Percentiles rank a stretch among this genome's conserved stretches.
These are phyloP conservation scores for Phataginus tetradactyla DNA, from an alignment of 2,797 vertebrate species.

Conservation along the genomic window DNA sequence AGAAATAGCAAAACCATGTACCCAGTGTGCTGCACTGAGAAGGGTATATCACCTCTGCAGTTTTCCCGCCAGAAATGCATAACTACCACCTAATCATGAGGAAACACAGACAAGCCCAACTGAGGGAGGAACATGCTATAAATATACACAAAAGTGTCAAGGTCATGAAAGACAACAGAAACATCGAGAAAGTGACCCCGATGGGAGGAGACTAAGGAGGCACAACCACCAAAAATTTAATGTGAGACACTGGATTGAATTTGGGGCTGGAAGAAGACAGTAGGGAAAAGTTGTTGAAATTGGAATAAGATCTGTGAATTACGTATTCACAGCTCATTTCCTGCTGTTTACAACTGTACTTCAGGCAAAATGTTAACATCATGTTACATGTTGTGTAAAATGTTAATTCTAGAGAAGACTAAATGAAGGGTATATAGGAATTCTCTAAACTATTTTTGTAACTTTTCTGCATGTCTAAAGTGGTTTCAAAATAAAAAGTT, in stretches of 20 bases:
- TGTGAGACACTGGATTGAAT: neutral
- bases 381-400: neutral
- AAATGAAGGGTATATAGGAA: neutral
- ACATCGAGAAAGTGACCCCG: neutral
- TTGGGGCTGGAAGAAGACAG: neutral
- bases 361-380: no score
- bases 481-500: constrained; percentile 37
- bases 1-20: neutral
- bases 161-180: neutral
- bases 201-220: neutral
- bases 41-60: neutral
- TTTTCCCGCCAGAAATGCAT: neutral
- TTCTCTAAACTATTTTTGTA: neutral
- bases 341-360: neutral
- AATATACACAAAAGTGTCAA: neutral
- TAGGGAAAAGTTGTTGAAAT: neutral
- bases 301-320: neutral
- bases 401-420: neutral
- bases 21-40: neutral
- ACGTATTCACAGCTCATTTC: neutral
- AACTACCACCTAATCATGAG: neutral
- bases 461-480: neutral
- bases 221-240: neutral
- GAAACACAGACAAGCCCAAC: neutral
- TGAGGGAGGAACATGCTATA: neutral